Evolutionary conservation across 2,113 vertebrate genomes (phyloP).

Genomic region (Sus scrofa): T2T-Sscrofa CM000824.6:61217001-61217500

Average conservation of each 20-base stretch:
- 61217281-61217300: not conserved
- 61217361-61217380: not conserved
- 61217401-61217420: not conserved
- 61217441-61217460: not conserved
- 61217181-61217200: not conserved
- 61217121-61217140: not conserved
- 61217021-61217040: too few species aligned
- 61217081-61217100: not conserved
- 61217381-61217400: not conserved
- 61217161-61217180: not conserved
- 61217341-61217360: not conserved
- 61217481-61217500: not conserved
- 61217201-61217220: not conserved
- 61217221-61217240: not conserved
- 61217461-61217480: not conserved
- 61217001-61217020: not conserved
- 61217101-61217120: not conserved
- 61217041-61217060: not conserved
- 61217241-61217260: not conserved
- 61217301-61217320: not conserved
- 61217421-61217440: not conserved
- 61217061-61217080: not conserved
- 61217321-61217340: not conserved
- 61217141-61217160: not conserved
- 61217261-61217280: not conserved